Evolutionary conservation across 2,888 invertebrate species (phyloP), one percentile per base, ranked within the genome.

Genomic region (Hemithea aestivaria): DNA sequence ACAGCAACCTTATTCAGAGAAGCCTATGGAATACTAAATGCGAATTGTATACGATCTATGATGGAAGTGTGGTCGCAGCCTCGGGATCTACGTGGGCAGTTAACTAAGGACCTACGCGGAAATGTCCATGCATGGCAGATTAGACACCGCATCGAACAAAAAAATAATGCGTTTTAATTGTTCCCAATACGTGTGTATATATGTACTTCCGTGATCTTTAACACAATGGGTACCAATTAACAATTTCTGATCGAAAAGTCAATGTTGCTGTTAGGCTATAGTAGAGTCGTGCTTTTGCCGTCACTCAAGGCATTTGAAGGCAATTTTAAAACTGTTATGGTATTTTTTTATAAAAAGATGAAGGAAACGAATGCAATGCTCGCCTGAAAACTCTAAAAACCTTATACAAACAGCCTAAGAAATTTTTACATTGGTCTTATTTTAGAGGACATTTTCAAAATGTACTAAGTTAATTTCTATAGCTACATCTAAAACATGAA

Each of bases 81-180:
- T 80, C 77, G 75, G 67, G 61, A 62, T 41, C 60, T 58, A 85
- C 84, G 85, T 84, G 85, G 83, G 80, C 39, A 51, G 84, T 52
- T 54, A 72, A 62, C 74, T 75, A 78, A 83, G 70, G 69, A 73
- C 69, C 73, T 76, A 82, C 71, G 72, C 81, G 84, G 82, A 82
- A 80, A 74, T 55, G 57, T 48, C 51, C 43, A 48, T 59, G 64
- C 67, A 68, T 68, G 59, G 48, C 40, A 53, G 51, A 63, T 68
- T 65, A 70, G 67, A 58, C 54, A 56, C 40, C 42, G 49, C 51
- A 48, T 45, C 29, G 39, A 48, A 57, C 52, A 62, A 62, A 65
- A 61, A 63, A 62, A 39, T 33, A 34, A 55, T 43, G 47, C 50
- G 51, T 57, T 56, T 48, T 44, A 53, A 54, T 54, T 52, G 46